Base-by-base conservation (phyloP, 2,888 invertebrate species). In the Malthinus flaveolus region DNA sequence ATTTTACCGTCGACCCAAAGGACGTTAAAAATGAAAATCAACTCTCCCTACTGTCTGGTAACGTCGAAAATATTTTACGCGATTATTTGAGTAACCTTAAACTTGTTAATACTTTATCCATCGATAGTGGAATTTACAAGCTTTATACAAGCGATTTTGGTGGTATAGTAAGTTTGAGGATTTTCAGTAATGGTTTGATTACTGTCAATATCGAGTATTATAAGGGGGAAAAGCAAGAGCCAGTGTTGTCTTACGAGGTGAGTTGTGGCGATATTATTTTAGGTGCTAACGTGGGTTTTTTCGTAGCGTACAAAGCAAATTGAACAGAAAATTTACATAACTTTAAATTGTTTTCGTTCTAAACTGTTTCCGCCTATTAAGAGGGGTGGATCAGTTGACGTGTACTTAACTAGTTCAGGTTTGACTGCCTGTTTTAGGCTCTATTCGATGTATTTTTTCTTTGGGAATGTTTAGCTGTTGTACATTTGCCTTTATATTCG, bases 401-500 rank as follows among this genome's bases (percentile, higher is more conserved):
- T 90, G 76, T 92, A 91, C 83, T 85, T 91, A 80, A 90, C 90
- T 81, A 90, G 90, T 80, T 90, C 91, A 91, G 92, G 92, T 92
- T 85, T 84, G 87, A 75, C 71, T 71, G 58, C 56, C 23, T 15
- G 13, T 42, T 42, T 45, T 50, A 23, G 23, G 23, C 23, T n/a
- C n/a, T 23, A 23, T 5, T 23, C 23, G 23, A 23, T 23, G 23
- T 23, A 23, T 23, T 23, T 23, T 23, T 23, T 23, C 23, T 23
- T 23, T 2, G 5, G 23, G 23, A 23, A 23, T 23, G 23, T 23
- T 23, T 23, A 23, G 45, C 56, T 36, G 49, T 49, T 34, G 48
- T 34, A 47, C 1, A 32, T 53, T 47, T 54, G 11, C 12, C 23
- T 23, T 23, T 23, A 35, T 1, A 12, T 39, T 35, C 12, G 39